Percentiles rank a stretch among this genome's conserved stretches.
phyloP scores from a whole-genome alignment of 2,888 invertebrate genomes.

The Gari tellinella region DNA sequence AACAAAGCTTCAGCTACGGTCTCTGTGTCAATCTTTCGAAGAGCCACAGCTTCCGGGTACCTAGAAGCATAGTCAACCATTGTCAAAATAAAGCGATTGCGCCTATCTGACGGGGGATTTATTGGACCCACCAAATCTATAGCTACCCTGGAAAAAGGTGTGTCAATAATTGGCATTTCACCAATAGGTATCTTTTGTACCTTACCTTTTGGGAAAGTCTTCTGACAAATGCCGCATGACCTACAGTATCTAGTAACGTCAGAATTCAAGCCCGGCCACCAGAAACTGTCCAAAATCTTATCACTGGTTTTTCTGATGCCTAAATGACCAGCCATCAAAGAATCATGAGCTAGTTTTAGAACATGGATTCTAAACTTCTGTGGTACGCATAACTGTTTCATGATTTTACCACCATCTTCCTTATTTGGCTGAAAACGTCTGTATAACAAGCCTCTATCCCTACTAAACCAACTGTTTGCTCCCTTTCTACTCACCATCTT shows the following conservation, averaged over 20 bases:
- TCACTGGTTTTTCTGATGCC: neutral
- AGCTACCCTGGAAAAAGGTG: too few species aligned
- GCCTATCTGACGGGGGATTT: conserved; percentile 26
- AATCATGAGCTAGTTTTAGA: conserved; percentile 1
- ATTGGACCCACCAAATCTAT: conserved; percentile 62
- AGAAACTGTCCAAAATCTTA: neutral
- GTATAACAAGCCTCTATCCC: neutral
- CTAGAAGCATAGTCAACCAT: conserved; percentile 56
- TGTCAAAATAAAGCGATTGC: conserved; percentile 52
- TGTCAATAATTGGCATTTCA: conserved; percentile 14
- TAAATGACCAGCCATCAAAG: too few species aligned
- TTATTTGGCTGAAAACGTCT: neutral
- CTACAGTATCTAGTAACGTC: too few species aligned
- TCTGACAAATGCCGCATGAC: too few species aligned
- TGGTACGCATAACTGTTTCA: conserved; percentile 8
- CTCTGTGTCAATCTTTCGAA: too few species aligned
- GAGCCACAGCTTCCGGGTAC: conserved; percentile 46
- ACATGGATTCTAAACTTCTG: neutral
- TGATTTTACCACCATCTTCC: neutral
- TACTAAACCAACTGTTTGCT: too few species aligned
- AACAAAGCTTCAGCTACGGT: conserved; percentile 58
- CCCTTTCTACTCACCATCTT: too few species aligned
- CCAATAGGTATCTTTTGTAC: too few species aligned
- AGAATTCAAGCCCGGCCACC: neutral
- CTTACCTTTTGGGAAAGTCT: too few species aligned